phyloP scores from a whole-genome alignment of 2,888 invertebrate genomes.

The Helicoverpa assulta region DNA sequence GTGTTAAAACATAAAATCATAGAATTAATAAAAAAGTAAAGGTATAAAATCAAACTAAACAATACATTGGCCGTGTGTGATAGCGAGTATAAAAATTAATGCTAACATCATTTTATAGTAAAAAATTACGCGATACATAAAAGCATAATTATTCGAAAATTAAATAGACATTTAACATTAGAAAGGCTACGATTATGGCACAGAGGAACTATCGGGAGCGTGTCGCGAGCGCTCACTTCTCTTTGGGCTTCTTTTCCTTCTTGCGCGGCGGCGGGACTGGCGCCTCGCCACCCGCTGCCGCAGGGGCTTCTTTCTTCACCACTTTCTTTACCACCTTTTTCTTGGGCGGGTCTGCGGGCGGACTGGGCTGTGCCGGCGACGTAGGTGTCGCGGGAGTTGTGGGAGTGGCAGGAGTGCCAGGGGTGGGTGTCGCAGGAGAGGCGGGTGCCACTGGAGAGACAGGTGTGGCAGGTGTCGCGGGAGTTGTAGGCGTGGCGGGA shows the following conservation, averaged over 20 bases:
- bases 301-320: conserved; percentile 85
- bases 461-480: not conserved
- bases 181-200: conserved; percentile 86
- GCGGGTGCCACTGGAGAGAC: no score
- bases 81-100: conserved; percentile 76
- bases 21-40: conserved; percentile 70
- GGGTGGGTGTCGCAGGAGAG: not conserved
- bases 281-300: conserved; percentile 76
- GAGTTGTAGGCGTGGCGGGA: not conserved
- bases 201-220: conserved; percentile 83
- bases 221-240: conserved; percentile 82
- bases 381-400: conserved; percentile 62
- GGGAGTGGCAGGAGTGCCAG: conserved; percentile 58
- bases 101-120: conserved; percentile 73
- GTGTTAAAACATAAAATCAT: conserved; percentile 73
- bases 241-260: conserved; percentile 90
- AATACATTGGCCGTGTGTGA: conserved; percentile 76
- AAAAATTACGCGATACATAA: conserved; percentile 82
- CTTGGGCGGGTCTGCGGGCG: conserved; percentile 74
- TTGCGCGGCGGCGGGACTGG: conserved; percentile 90
- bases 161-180: conserved; percentile 79
- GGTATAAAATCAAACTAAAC: conserved; percentile 74
- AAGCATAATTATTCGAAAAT: conserved; percentile 83
- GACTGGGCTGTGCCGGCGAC: conserved; percentile 17
- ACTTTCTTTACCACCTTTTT: conserved; percentile 87